These are phyloP conservation scores for Gastrophysa polygoni DNA, from an alignment of 2,888 invertebrate genomes.

Conservation along the genomic window DNA sequence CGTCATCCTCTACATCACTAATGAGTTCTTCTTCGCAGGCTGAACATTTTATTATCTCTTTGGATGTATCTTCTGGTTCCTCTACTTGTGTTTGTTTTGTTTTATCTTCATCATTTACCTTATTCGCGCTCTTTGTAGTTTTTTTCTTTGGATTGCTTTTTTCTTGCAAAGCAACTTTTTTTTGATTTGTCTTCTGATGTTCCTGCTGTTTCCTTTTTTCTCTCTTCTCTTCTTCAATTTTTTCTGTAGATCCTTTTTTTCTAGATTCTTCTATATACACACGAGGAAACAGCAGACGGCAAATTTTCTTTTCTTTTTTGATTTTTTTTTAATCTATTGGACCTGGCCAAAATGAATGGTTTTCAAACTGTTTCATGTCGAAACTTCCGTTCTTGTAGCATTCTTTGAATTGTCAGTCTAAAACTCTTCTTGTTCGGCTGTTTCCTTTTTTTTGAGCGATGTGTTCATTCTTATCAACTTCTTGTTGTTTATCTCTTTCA, in stretches of 20 bases:
- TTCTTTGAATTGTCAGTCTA: too few relatives aligned
- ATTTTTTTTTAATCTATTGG: not conserved
- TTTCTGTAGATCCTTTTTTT: slow-evolving; percentile 3
- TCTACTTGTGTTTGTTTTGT: not conserved
- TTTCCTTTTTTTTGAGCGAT: too few relatives aligned
- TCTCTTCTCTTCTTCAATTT: slow-evolving; percentile 2
- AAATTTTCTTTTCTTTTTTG: slow-evolving; percentile 7
- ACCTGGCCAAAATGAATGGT: slow-evolving; percentile 5
- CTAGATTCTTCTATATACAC: not conserved
- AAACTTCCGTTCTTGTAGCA: too few relatives aligned
- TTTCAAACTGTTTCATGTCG: not conserved
- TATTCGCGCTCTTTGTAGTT: not conserved
- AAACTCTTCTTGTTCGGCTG: too few relatives aligned
- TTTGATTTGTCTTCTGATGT: not conserved
- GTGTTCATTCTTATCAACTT: too few relatives aligned
- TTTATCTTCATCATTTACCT: not conserved
- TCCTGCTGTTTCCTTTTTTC: not conserved
- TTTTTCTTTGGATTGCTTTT: not conserved
- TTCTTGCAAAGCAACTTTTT: not conserved
- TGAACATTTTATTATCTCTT: slow-evolving; percentile 8
- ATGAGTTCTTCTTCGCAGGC: slow-evolving; percentile 12
- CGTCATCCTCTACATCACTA: slow-evolving; percentile 21
- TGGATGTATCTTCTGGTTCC: too few relatives aligned
- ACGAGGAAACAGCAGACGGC: slow-evolving; percentile 5
- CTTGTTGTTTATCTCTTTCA: too few relatives aligned